Evolutionary conservation across 2,888 invertebrate genomes (phyloP).

Genomic region (Gandaritis pyraliata): DNA sequence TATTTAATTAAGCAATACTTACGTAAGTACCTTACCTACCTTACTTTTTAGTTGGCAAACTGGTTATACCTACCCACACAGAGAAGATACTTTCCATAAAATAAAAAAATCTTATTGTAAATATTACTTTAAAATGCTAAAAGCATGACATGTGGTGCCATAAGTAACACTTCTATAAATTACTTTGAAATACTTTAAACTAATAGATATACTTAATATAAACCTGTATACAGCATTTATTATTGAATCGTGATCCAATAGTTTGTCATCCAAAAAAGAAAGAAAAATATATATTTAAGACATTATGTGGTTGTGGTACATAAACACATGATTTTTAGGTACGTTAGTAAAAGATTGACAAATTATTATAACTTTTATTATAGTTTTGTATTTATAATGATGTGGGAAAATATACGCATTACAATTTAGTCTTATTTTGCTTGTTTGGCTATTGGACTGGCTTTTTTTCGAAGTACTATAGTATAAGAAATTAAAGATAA

Average conservation of each 20-base stretch:
- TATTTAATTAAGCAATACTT: conserved; percentile 46
- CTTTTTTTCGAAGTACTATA: conserved; percentile 67
- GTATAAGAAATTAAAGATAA: conserved; percentile 64
- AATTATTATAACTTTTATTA: conserved; percentile 51
- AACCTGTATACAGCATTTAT: conserved; percentile 34
- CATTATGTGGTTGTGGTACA: conserved; percentile 46
- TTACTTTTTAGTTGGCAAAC: conserved; percentile 45
- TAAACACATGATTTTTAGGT: conserved; percentile 36
- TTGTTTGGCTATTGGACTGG: conserved; percentile 77
- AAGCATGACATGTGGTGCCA: conserved; percentile 84
- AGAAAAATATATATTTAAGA: conserved; percentile 29
- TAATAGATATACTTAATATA: conserved; percentile 39
- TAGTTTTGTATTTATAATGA: conserved; percentile 75
- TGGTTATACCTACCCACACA: conserved; percentile 46
- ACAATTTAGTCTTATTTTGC: conserved; percentile 77
- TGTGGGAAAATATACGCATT: conserved; percentile 84
- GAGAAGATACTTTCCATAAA: conserved; percentile 3
- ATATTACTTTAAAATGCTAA: conserved; percentile 70
- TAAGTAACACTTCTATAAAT: conserved; percentile 69
- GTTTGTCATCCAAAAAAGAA: conserved; percentile 22
- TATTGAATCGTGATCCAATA: conserved; percentile 28
- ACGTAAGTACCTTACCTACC: conserved; percentile 33
- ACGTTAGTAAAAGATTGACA: conserved; percentile 36
- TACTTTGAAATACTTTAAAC: conserved; percentile 60
- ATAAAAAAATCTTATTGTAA: conserved; percentile 53